Evolutionary conservation across 37 sponge, comb jelly and placozoan genomes (phyloP).

Genomic region (Mnemiopsis leidyi): DNA sequence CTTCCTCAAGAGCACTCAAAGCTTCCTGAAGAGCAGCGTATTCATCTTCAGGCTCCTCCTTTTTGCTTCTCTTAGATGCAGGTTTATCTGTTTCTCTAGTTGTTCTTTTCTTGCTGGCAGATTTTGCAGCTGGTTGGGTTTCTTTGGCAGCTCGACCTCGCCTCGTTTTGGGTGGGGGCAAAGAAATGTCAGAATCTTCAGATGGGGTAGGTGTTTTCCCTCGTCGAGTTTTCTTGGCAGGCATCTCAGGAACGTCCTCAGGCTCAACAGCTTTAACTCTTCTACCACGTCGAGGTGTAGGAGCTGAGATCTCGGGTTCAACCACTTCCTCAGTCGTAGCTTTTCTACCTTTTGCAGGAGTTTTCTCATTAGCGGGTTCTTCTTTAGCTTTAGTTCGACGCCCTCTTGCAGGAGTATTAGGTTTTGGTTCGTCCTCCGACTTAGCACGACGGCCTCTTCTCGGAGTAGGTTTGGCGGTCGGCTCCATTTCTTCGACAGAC

Average conservation of each 20-base stretch:
- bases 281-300: not conserved
- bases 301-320: not conserved
- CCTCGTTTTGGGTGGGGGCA: not conserved
- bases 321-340: not conserved
- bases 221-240: not conserved
- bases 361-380: not conserved
- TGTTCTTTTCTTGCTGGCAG: not conserved
- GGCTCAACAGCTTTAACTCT: not conserved
- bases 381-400: not conserved
- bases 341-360: conserved; percentile 21
- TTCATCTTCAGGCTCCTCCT: not conserved
- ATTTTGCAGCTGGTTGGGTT: not conserved
- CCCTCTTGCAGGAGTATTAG: conserved; percentile 16
- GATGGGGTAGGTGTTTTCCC: not conserved
- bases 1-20: not conserved
- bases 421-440: not conserved
- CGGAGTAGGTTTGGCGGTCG: not conserved
- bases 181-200: not conserved
- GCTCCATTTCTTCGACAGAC: not conserved
- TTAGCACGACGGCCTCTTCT: not conserved
- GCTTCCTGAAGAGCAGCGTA: not conserved
- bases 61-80: not conserved
- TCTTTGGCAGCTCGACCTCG: not conserved
- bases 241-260: not conserved
- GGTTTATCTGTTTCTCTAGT: not conserved